phyloP scores from a whole-genome alignment of 2,113 vertebrate species.

The Pogonocichla stellata region DNA sequence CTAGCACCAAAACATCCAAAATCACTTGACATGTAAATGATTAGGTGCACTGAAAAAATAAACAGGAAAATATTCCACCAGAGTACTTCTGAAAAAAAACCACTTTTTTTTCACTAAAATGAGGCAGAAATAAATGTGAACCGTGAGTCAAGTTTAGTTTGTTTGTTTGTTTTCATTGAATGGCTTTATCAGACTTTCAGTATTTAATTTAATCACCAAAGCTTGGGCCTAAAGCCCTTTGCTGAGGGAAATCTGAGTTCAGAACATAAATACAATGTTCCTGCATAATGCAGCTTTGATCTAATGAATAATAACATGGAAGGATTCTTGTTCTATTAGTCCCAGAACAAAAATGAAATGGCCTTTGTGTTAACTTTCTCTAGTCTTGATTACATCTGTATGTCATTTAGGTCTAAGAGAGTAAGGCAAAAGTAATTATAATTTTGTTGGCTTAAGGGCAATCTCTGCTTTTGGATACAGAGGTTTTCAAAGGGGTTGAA shows the following conservation, averaged over 20 bases:
- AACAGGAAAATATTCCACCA: neutral
- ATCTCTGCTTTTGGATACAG: neutral
- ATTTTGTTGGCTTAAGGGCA: neutral
- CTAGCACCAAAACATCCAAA: neutral
- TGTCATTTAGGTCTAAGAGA: neutral
- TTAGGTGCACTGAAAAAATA: neutral
- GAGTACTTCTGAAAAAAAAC: neutral
- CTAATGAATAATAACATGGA: slow-evolving; percentile 14
- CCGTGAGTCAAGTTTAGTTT: neutral
- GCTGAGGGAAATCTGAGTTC: slow-evolving; percentile 17
- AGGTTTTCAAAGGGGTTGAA: neutral
- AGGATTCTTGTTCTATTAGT: neutral
- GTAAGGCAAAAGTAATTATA: neutral
- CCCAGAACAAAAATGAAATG: neutral
- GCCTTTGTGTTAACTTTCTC: neutral
- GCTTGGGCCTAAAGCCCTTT: neutral
- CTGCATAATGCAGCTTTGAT: slow-evolving; percentile 26
- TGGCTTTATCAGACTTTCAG: neutral
- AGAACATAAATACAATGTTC: slow-evolving; percentile 11
- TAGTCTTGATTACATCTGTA: slow-evolving; percentile 3
- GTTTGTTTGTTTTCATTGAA: neutral
- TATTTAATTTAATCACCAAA: slow-evolving; percentile 18
- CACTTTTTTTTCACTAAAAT: neutral
- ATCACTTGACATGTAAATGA: neutral
- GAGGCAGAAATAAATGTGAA: neutral